phyloP scores from a whole-genome alignment of 2,888 invertebrate genomes.

The Meiosimyza platycephala region DNA sequence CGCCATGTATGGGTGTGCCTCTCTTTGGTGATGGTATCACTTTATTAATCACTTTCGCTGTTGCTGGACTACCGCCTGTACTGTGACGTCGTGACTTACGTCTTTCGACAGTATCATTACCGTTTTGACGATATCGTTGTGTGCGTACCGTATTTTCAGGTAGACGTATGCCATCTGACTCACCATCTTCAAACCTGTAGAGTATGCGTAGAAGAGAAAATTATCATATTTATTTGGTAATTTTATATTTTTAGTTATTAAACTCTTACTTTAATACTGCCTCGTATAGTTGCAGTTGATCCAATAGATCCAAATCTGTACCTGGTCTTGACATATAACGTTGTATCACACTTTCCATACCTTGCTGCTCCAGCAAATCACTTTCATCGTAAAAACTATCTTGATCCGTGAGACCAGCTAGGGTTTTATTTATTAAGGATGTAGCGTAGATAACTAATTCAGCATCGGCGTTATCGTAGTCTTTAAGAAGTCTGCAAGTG shows the following conservation, averaged over 20 bases:
- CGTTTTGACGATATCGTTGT: constrained; percentile 74
- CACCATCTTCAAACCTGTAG: constrained; percentile 70
- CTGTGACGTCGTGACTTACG: constrained; percentile 84
- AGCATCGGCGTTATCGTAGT: constrained; percentile 95
- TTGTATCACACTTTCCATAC: constrained; percentile 87
- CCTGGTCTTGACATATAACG: constrained; percentile 92
- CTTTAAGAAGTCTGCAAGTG: constrained; percentile 79
- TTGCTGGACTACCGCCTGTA: constrained; percentile 73
- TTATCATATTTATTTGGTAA: not conserved
- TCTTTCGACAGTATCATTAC: constrained; percentile 73
- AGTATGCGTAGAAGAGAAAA: not conserved
- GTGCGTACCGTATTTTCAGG: constrained; percentile 78
- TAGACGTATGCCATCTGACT: constrained; percentile 69
- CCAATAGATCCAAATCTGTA: constrained; percentile 90
- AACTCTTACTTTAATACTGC: constrained; percentile 86
- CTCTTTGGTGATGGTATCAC: constrained; percentile 59
- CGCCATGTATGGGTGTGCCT: constrained; percentile 60
- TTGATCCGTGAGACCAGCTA: constrained; percentile 93
- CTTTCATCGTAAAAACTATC: constrained; percentile 98
- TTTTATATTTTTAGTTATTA: not conserved
- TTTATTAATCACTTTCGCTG: constrained; percentile 61
- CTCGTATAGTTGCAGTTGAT: constrained; percentile 96
- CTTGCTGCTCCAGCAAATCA: constrained; percentile 94
- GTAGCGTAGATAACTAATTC: constrained; percentile 96
- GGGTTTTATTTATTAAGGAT: constrained; percentile 93